A percentile compares a stretch with the other conserved stretches of the same genome.
Evolutionary conservation across 1,140 invertebrate species (phyloP).

Genomic region (Pectinophora gossypiella): DNA sequence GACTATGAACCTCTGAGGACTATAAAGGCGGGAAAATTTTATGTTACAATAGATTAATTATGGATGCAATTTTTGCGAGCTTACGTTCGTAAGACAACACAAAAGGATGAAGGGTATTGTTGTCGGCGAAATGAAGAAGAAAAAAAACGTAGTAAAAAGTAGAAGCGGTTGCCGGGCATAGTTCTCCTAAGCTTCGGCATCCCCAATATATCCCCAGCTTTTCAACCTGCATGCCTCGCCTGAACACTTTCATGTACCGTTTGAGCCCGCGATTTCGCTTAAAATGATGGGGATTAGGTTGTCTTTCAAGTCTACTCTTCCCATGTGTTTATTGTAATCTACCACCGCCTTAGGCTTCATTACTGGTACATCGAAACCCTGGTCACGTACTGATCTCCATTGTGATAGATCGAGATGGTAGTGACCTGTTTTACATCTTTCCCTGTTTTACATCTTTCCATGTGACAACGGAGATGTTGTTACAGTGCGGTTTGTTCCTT

Average conservation of each 20-base stretch:
- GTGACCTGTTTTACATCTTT: too few species aligned
- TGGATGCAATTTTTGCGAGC: constrained; percentile 21
- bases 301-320: background rate
- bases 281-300: background rate
- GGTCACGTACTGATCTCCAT: constrained; percentile 2
- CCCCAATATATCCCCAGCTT: background rate
- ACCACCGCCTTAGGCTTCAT: background rate
- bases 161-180: background rate
- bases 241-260: background rate
- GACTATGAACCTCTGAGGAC: constrained; percentile 9
- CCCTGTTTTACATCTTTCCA: constrained; percentile 22
- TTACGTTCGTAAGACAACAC: constrained; percentile 8
- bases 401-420: constrained; percentile 20
- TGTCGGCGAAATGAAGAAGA: background rate
- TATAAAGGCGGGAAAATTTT: constrained; percentile 18
- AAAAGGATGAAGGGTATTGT: background rate
- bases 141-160: background rate
- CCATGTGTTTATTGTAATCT: background rate
- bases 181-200: background rate
- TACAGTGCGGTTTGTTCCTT: constrained; percentile 14
- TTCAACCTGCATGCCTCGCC: background rate
- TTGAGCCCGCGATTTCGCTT: background rate
- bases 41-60: constrained; percentile 20
- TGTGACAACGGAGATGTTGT: constrained; percentile 16
- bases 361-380: constrained; percentile 1